Evolutionary conservation across 2,888 invertebrate species (phyloP).

Genomic region (Acanthococcus lagerstroemiae): DNA sequence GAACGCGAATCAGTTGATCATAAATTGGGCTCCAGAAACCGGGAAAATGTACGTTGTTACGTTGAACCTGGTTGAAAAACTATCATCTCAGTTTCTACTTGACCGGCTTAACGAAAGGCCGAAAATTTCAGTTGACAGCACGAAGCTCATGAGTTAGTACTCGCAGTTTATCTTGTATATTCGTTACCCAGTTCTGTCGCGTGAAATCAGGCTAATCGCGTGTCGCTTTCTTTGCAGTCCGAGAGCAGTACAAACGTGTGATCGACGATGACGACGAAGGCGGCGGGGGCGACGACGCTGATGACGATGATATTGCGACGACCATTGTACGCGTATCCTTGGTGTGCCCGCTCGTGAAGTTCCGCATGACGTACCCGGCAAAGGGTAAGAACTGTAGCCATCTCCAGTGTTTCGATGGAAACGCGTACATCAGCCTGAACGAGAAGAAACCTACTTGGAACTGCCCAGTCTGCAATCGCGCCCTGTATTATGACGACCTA

Average conservation of each 20-base stretch:
- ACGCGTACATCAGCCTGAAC: slow-evolving; percentile 92
- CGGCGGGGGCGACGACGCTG: slow-evolving; percentile 62
- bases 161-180: neutral
- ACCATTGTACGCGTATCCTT: slow-evolving; percentile 87
- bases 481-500: slow-evolving; percentile 79
- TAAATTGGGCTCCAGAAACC: slow-evolving; percentile 87
- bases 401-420: slow-evolving; percentile 96
- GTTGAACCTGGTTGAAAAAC: slow-evolving; percentile 75
- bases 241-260: slow-evolving; percentile 26
- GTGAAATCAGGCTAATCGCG: too few species aligned
- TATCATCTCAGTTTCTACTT: slow-evolving; percentile 72
- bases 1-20: slow-evolving; percentile 71
- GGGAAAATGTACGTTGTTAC: slow-evolving; percentile 71
- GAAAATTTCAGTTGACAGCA: slow-evolving; percentile 66
- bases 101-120: slow-evolving; percentile 74
- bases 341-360: slow-evolving; percentile 87
- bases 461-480: slow-evolving; percentile 94
- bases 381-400: slow-evolving; percentile 86
- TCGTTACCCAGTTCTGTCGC: neutral
- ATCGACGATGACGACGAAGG: slow-evolving; percentile 49
- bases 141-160: slow-evolving; percentile 18
- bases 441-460: slow-evolving; percentile 97
- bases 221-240: slow-evolving; percentile 18
- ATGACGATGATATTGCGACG: slow-evolving; percentile 91
- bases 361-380: slow-evolving; percentile 82